Conservation (phyloP, 2,113 vertebrate species). For the Felis chaus region DNA sequence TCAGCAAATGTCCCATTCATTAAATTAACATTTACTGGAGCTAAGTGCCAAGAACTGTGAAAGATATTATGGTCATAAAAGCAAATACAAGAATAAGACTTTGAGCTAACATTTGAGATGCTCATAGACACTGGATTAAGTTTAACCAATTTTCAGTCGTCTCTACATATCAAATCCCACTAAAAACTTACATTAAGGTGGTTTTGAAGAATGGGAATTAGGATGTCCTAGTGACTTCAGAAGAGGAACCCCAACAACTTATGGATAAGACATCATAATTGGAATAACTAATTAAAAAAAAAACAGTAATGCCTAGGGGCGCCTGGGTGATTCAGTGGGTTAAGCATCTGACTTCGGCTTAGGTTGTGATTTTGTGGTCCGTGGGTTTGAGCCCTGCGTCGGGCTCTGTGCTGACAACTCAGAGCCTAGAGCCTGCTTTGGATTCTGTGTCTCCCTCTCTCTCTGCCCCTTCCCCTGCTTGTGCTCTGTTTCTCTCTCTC, state of each 20-base stretch:
- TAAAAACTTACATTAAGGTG: neutral
- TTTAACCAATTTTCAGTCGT: neutral
- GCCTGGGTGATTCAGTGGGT: too few species aligned
- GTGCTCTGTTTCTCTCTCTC: too few species aligned
- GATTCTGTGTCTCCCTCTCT: too few species aligned
- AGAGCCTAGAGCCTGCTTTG: too few species aligned
- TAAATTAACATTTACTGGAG: slow-evolving; percentile 52
- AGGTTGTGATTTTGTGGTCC: too few species aligned
- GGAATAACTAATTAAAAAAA: neutral
- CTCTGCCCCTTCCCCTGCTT: too few species aligned
- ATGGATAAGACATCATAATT: neutral
- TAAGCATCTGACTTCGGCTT: too few species aligned
- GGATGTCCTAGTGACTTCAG: neutral
- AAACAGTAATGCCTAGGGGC: neutral
- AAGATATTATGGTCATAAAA: neutral
- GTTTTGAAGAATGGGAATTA: neutral
- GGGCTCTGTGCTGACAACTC: too few species aligned
- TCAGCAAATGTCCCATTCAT: neutral
- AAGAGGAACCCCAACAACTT: neutral
- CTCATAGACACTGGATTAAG: neutral
- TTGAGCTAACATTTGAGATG: neutral
- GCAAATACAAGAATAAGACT: neutral
- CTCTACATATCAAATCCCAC: neutral
- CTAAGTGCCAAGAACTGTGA: slow-evolving; percentile 14
- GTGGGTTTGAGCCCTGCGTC: too few species aligned